phyloP scores from a whole-genome alignment of 53 echinoderm and acorn worm species.

The Stichopus horrens region DNA sequence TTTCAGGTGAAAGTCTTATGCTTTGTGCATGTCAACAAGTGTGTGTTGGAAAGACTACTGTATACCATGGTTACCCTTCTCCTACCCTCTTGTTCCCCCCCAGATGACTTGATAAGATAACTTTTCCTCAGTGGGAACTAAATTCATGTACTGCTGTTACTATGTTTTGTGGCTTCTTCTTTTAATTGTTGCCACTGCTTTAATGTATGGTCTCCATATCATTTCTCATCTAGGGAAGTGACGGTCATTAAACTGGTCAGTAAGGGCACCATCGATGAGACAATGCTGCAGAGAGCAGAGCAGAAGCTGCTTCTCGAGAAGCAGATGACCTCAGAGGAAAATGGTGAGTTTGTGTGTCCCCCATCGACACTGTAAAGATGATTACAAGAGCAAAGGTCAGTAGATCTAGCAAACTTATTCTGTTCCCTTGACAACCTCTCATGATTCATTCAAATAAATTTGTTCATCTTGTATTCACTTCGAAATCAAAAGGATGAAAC shows the following conservation, averaged over 20 bases:
- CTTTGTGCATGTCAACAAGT: too few relatives aligned
- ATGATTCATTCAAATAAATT: not conserved
- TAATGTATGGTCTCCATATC: too few relatives aligned
- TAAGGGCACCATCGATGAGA: slow-evolving; percentile 84
- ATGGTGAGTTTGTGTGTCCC: slow-evolving; percentile 26
- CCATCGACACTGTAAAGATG: not conserved
- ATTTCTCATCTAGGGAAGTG: slow-evolving; percentile 61
- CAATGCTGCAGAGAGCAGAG: slow-evolving; percentile 81
- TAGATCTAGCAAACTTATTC: not conserved
- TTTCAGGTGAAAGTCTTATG: too few relatives aligned
- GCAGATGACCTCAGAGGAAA: slow-evolving; percentile 77
- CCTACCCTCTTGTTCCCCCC: too few relatives aligned
- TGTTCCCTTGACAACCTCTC: not conserved
- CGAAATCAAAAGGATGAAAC: too few relatives aligned
- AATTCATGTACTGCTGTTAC: too few relatives aligned
- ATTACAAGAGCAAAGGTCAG: not conserved
- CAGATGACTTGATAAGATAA: too few relatives aligned
- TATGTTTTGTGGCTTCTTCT: too few relatives aligned
- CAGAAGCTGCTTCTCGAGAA: slow-evolving; percentile 83
- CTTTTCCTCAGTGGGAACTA: too few relatives aligned
- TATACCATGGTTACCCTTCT: too few relatives aligned
- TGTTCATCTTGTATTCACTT: not conserved
- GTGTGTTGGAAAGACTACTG: too few relatives aligned
- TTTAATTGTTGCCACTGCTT: too few relatives aligned
- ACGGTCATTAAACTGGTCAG: slow-evolving; percentile 80